Base-by-base conservation (phyloP, 2,113 vertebrate genomes). In the Bucco capensis region DNA sequence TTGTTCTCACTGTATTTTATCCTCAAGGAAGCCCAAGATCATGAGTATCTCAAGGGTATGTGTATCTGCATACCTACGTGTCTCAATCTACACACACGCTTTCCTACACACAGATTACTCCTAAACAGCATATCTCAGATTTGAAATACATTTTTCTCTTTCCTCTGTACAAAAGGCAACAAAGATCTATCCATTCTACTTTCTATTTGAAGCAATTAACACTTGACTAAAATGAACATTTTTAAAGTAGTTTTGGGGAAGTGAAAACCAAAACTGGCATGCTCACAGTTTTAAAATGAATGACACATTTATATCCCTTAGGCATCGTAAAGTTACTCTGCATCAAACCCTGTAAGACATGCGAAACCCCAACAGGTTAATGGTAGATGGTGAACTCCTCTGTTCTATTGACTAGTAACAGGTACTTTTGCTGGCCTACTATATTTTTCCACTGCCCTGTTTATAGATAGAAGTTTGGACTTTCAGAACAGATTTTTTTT, bases 141-240 rank as follows among this genome's bases (percentile, higher is more conserved):
- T 16, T 50, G 57, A 90, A 94, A 75, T 24, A 75, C 7, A 27
- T 60, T 86, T 74, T 66, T 78, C 62, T 71, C 49, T 71, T 77
- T 72, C 30, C 72, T 56, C 18, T 22, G 56, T n/a, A 67, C 19
- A 70, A 89, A 89, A 85, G 40, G 61, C 47, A 92, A 60, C 27
- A 57, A 77, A 85, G 88, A 38, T 21, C 25, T 38, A 73, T 80
- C 50, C 83, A 72, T 1, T 0, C 37, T 90, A 33, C 62, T 75
- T 94, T 89, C 81, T 65, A 79, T 61, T 89, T 82, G 33, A 83
- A 71, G 65, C 72, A 91, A 93, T 51, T 76, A 92, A 81, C 61
- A 78, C 27, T 84, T 74, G 46, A 88, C 65, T 83, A 57, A 90
- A 94, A 90, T 80, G n/a, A 44, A 71, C 15, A 46, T 75, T 88